A percentile compares a stretch with the other conserved stretches of the same genome.
Evolutionary conservation across 2,113 vertebrate genomes (phyloP).

Genomic region (Xiphorhynchus elegans): DNA sequence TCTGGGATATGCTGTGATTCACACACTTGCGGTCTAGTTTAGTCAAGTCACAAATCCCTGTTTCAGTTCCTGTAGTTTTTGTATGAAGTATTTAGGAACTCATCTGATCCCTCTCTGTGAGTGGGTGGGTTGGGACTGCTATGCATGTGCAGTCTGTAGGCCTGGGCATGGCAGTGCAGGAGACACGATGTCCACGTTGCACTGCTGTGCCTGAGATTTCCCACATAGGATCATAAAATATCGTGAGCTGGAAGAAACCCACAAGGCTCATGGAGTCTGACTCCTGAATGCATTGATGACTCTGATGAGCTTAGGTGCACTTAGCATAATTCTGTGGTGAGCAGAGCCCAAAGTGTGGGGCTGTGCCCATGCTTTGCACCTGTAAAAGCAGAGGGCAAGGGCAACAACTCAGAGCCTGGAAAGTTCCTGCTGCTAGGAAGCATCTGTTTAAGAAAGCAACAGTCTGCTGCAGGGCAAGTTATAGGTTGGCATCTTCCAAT

Average conservation of each 20-base stretch:
- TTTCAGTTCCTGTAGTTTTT: not conserved
- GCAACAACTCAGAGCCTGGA: not conserved
- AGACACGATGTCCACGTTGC: rapidly evolving
- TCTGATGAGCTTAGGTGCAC: not conserved
- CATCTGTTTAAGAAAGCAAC: not conserved
- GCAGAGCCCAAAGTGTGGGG: not conserved
- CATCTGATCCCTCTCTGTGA: not conserved
- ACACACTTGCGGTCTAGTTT: not conserved
- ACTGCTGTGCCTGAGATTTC: not conserved
- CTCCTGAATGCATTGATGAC: not conserved
- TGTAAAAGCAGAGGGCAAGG: not conserved
- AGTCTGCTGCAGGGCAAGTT: not conserved
- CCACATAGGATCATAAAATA: not conserved
- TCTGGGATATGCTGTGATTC: not conserved
- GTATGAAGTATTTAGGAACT: not conserved
- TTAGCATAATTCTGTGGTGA: rapidly evolving
- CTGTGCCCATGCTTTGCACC: rapidly evolving
- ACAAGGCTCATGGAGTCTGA: not conserved
- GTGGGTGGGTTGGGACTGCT: too few relatives aligned
- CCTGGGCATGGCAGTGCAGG: not conserved
- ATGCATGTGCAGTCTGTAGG: rapidly evolving
- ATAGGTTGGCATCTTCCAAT: not conserved
- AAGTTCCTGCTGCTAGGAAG: not conserved
- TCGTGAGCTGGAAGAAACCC: not conserved
- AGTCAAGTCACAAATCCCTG: not conserved